A percentile compares a stretch with the other conserved stretches of the same genome.
Evolutionary conservation across 2,113 vertebrate species (phyloP).

Genomic region (Hemibagrus wyckioides): DNA sequence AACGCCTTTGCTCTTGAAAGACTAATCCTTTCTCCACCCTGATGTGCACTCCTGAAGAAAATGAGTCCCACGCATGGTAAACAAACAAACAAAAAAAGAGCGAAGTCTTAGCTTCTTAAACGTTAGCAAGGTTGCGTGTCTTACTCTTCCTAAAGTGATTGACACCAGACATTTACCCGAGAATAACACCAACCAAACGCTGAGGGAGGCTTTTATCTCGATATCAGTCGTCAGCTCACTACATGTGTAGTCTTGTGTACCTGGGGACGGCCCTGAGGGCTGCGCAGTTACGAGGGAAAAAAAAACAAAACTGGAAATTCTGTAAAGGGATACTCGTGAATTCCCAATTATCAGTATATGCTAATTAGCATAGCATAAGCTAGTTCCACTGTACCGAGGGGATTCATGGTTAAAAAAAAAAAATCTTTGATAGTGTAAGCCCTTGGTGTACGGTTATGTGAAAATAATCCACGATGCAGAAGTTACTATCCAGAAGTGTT

Average conservation of each 20-base stretch:
- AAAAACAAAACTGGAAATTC: background rate
- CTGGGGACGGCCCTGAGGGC: background rate
- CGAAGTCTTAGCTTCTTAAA: too few species aligned
- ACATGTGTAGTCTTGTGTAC: constrained; percentile 17
- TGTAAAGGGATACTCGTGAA: background rate
- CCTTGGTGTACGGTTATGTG: too few species aligned
- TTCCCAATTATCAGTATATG: too few species aligned
- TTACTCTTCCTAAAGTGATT: background rate
- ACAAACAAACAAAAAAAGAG: background rate
- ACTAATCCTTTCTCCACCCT: constrained; percentile 18
- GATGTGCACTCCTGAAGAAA: background rate
- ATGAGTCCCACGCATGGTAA: background rate
- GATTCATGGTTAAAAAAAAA: too few species aligned
- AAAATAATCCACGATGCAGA: too few species aligned
- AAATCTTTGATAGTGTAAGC: too few species aligned
- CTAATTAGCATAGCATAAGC: background rate
- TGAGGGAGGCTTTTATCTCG: background rate
- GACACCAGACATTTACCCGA: background rate
- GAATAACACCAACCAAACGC: background rate
- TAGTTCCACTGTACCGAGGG: too few species aligned
- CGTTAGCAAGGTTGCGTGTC: background rate
- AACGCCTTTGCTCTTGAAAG: background rate
- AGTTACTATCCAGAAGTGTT: background rate
- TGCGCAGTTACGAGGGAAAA: background rate
- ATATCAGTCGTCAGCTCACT: background rate